phyloP scores from a whole-genome alignment of 2,113 vertebrate species.

The Mustela lutreola region DNA sequence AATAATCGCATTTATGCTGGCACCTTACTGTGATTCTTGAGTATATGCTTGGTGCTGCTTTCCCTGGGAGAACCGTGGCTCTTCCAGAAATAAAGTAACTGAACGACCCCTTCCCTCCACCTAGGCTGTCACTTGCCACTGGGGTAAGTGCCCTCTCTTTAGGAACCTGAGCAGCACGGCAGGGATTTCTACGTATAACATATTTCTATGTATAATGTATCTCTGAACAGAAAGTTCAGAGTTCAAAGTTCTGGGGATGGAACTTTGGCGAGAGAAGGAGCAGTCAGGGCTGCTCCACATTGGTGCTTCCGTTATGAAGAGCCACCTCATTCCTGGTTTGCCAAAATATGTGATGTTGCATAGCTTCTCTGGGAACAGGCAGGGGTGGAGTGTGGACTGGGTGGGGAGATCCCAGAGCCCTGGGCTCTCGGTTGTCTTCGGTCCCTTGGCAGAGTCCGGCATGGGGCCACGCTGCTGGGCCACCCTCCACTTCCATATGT shows the following conservation, averaged over 20 bases:
- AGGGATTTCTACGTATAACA: background rate
- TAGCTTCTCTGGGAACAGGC: background rate
- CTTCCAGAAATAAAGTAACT: background rate
- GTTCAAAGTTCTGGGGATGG: too few species aligned
- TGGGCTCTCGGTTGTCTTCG: background rate
- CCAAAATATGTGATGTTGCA: background rate
- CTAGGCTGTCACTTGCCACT: background rate
- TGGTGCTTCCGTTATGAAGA: background rate
- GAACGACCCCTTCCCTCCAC: too few species aligned
- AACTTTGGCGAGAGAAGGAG: background rate
- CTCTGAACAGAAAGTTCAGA: background rate
- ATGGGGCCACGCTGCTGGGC: background rate
- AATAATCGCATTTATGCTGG: background rate
- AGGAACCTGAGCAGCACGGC: background rate
- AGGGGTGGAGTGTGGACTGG: accelerated
- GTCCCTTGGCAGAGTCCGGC: background rate
- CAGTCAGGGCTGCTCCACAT: background rate
- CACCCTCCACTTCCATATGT: accelerated
- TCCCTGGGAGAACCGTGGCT: background rate
- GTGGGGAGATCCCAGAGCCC: background rate
- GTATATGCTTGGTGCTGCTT: background rate
- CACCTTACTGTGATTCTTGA: background rate
- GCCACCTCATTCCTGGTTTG: background rate
- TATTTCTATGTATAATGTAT: background rate
- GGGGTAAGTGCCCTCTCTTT: background rate